Conservation (phyloP, 1,140 invertebrate genomes). For the Drosophila athabasca region DNA sequence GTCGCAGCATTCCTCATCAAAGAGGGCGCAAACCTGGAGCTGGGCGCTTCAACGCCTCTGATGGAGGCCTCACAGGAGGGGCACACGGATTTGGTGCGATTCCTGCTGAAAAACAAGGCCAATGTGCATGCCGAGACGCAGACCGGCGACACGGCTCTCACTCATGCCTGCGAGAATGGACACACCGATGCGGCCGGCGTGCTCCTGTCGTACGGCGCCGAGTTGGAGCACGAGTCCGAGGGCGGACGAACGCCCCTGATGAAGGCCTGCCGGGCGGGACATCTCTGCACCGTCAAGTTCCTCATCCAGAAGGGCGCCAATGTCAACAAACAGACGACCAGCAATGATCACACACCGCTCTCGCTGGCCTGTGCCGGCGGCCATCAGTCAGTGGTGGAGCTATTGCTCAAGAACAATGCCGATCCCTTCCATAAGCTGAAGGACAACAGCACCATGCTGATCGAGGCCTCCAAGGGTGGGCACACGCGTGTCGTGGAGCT, state of each 20-base stretch:
- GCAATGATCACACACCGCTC: slow-evolving; percentile 98
- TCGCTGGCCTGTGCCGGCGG: slow-evolving; percentile 98
- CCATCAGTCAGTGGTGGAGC: slow-evolving; percentile 95
- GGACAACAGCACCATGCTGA: slow-evolving; percentile 99
- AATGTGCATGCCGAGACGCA: slow-evolving; percentile 97
- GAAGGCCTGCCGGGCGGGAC: slow-evolving; percentile 99
- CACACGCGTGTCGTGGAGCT: slow-evolving; percentile 97
- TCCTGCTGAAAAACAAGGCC: slow-evolving; percentile 92
- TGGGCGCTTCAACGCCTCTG: slow-evolving; percentile 97
- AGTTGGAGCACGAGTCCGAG: slow-evolving; percentile 97
- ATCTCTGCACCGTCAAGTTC: slow-evolving; percentile 98
- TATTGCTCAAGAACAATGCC: slow-evolving; percentile 94
- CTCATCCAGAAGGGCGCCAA: slow-evolving; percentile 96
- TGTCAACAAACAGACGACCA: slow-evolving; percentile 96
- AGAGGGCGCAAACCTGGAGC: slow-evolving; percentile 96
- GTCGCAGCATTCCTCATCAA: slow-evolving; percentile 98
- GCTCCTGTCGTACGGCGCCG: slow-evolving; percentile 94
- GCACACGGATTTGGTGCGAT: slow-evolving; percentile 96
- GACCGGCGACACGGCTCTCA: slow-evolving; percentile 98
- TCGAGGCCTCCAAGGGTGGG: slow-evolving; percentile 98
- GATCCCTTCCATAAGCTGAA: slow-evolving; percentile 98
- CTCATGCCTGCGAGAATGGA: slow-evolving; percentile 98
- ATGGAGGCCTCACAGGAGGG: slow-evolving; percentile 99
- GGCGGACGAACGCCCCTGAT: slow-evolving; percentile 97
- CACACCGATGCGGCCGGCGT: slow-evolving; percentile 97